Base-by-base conservation (phyloP, 2,113 vertebrate species). In the Ceyx margarethae region DNA sequence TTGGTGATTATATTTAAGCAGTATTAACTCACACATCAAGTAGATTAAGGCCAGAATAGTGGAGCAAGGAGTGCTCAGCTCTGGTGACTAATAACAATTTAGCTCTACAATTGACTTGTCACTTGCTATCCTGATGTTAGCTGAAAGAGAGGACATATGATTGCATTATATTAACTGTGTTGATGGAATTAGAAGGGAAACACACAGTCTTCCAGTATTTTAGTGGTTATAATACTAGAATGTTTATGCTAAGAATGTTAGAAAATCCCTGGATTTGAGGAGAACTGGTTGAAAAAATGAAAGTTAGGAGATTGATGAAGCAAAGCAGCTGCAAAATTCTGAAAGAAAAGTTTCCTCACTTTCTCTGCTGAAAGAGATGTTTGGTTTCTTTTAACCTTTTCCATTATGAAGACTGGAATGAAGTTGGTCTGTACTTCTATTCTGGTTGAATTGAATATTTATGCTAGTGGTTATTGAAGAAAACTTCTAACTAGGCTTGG, bases 381-480 rank as follows among this genome's bases (percentile, higher is more conserved):
- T 86, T 76, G 31, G 31, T 76, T 80, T 67, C 48, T 89, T 16
- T 86, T 86, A 83, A 85, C n/a, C 35, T 89, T 86, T 89, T 83
- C 68, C 43, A 50, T 45, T 33, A 18, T 28, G 21, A 83, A 81
- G 60, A 56, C 16, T 54, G 31, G 53, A 93, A 80, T 60, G 26
- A 83, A 68, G 65, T 84, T 76, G 1, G 0, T 22, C 26, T 54
- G 19, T 40, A 26, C 80, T 66, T 81, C 76, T 75, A 2, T 79
- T 82, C 40, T 75, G 17, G 23, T 48, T 84, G 66, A 79, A 86
- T 45, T 74, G 45, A 89, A 65, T 83, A 46, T 87, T 92, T 87
- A 84, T 80, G 65, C 48, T 54, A 64, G 48, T 50, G 31, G 28
- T 68, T 84, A 56, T 56, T 54, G 71, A 85, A 85, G 50, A 92